phyloP scores from a whole-genome alignment of 2,888 invertebrate genomes.

The Villa cingulata region DNA sequence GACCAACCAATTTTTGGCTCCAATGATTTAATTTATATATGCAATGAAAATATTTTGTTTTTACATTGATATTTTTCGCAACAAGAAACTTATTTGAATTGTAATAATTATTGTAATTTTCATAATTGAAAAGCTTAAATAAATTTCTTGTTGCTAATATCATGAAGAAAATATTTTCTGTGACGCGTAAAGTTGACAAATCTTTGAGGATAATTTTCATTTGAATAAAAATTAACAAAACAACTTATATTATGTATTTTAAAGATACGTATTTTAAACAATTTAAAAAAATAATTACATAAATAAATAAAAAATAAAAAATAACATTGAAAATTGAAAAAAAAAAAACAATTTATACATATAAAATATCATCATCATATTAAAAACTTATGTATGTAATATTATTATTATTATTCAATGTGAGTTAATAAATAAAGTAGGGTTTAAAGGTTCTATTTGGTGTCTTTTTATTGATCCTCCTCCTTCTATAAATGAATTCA shows the following conservation, averaged over 20 bases:
- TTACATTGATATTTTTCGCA: not conserved
- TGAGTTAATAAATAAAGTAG: not conserved
- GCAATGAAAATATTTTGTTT: too few species aligned
- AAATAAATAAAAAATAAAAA: too few species aligned
- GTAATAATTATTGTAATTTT: not conserved
- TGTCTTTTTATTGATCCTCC: too few species aligned
- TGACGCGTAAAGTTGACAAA: not conserved
- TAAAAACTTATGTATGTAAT: too few species aligned
- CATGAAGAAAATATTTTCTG: not conserved
- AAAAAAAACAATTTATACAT: too few species aligned
- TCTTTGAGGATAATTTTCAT: not conserved
- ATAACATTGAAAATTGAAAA: too few species aligned
- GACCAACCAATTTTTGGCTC: constrained; percentile 10
- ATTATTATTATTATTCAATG: not conserved
- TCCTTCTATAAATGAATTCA: too few species aligned
- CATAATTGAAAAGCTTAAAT: not conserved
- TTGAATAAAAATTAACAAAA: not conserved
- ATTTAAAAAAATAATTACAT: too few species aligned
- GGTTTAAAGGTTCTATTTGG: not conserved
- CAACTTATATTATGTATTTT: too few species aligned
- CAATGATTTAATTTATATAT: not conserved
- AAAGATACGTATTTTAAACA: too few species aligned
- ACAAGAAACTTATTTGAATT: not conserved
- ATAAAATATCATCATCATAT: too few species aligned
- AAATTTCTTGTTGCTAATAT: not conserved